Evolutionary conservation across 2,797 vertebrate species (phyloP).

Genomic region (Tympanoctomys barrerae): DNA sequence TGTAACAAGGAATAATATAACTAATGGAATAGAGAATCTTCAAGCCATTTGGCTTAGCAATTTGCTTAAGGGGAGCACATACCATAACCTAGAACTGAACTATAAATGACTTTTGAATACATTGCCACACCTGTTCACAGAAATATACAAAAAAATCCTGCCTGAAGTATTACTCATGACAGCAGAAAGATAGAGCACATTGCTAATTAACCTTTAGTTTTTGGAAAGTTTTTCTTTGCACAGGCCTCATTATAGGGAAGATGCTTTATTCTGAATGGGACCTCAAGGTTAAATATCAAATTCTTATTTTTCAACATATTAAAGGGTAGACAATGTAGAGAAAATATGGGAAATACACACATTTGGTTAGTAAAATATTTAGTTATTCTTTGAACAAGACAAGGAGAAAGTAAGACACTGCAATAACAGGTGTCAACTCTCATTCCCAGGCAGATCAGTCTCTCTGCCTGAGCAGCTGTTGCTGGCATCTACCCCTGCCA

Average conservation of each 20-base stretch:
- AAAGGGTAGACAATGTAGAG: not conserved
- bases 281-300: not conserved
- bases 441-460: not conserved
- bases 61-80: not conserved
- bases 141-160: not conserved
- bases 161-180: not conserved
- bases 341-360: not conserved
- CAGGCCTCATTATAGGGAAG: not conserved
- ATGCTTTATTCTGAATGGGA: not conserved
- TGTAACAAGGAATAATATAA: not conserved
- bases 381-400: not conserved
- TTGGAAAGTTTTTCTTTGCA: not conserved
- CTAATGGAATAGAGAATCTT: not conserved
- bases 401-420: not conserved
- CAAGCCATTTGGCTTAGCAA: not conserved
- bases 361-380: not conserved
- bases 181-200: not conserved
- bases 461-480: not conserved
- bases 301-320: not conserved
- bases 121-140: not conserved
- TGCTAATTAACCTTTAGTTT: slow-evolving; percentile 12
- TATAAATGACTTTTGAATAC: not conserved
- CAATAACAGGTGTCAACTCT: not conserved
- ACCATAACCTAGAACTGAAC: not conserved
- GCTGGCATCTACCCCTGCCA: not conserved